Evolutionary conservation across 2,888 invertebrate species (phyloP).

Genomic region (Corbicula japonica): DNA sequence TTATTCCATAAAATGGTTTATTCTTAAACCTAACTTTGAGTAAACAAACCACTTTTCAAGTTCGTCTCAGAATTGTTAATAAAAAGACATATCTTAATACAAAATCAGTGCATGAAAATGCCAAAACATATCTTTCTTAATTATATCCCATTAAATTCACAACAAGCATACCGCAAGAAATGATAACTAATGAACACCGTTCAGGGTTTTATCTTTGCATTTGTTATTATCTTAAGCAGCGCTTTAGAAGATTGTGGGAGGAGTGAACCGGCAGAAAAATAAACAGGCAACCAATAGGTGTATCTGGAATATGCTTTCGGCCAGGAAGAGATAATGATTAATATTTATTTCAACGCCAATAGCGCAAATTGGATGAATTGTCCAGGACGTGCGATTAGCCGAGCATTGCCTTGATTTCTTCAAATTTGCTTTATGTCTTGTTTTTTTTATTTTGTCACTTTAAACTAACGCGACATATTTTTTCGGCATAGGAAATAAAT

Average conservation of each 20-base stretch:
- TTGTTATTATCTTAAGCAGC: slow-evolving; percentile 7
- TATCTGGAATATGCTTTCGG: neutral
- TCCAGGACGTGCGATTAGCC: too few species aligned
- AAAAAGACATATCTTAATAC: too few species aligned
- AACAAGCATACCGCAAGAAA: slow-evolving; percentile 15
- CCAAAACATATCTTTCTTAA: slow-evolving; percentile 23
- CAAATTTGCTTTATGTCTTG: too few species aligned
- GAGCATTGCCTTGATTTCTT: too few species aligned
- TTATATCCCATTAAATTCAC: slow-evolving; percentile 31
- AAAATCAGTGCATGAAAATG: too few species aligned
- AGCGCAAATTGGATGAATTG: neutral
- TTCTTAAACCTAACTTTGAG: too few species aligned
- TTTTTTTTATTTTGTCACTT: too few species aligned
- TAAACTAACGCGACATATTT: too few species aligned
- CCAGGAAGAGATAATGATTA: neutral
- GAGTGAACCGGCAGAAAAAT: slow-evolving; percentile 16
- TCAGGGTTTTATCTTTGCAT: slow-evolving; percentile 1
- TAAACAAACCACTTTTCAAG: too few species aligned
- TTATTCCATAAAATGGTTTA: too few species aligned
- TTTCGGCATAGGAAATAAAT: too few species aligned
- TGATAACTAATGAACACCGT: slow-evolving; percentile 33
- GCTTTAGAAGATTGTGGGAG: slow-evolving; percentile 15
- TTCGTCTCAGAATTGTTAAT: too few species aligned
- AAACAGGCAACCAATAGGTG: slow-evolving; percentile 29
- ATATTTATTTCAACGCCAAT: slow-evolving; percentile 24